Evolutionary conservation across 2,113 vertebrate species (phyloP), one percentile per base, ranked within the genome.

Genomic region (Osmerus eperlanus): DNA sequence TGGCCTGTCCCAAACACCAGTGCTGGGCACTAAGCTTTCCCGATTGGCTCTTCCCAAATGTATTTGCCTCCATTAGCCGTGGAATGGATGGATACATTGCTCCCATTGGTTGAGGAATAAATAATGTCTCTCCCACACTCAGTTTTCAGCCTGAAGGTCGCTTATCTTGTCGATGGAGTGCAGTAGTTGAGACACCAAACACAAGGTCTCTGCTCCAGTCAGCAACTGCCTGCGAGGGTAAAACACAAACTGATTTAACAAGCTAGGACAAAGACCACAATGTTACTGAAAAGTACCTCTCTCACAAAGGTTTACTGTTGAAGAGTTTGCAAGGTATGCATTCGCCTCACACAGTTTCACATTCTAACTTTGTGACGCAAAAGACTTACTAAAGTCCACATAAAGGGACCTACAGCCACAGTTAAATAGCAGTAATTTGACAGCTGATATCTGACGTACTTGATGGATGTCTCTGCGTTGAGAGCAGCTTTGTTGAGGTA

Each of bases 401-500:
- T 47, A 11, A 47, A 47, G 41, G 41, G 41, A 47, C 9, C 8
- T 1, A 8, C 41, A 11, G 41, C 41, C 7, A 47, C 9, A 2
- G 55, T 63, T 4, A 14, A 14, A 11, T 14, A 36, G 25, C 3
- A 12, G 29, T 41, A 65, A 36, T 15, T 41, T 3, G 28, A 65
- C 9, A 28, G 29, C 0, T 41, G 68, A n/a, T 52, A 4, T n/a
- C 14, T 12, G 3, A 80, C 94, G 90, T 74, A 96, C 95, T 88
- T 90, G 21, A 97, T 85, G 2, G 94, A 95, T 0, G 88, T 53
- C 0, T 80, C 87, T 4, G 95, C 94, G 8, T 65, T 91, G 1
- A 69, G 80, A 0, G 94, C 86, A 0, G 93, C 91, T 1, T 72
- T 80, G 1, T 86, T 91, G 1, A 98, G 92, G 71, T 92, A 94